Base-by-base conservation (phyloP, 2,797 vertebrate species). In the Acipenser ruthenus region DNA sequence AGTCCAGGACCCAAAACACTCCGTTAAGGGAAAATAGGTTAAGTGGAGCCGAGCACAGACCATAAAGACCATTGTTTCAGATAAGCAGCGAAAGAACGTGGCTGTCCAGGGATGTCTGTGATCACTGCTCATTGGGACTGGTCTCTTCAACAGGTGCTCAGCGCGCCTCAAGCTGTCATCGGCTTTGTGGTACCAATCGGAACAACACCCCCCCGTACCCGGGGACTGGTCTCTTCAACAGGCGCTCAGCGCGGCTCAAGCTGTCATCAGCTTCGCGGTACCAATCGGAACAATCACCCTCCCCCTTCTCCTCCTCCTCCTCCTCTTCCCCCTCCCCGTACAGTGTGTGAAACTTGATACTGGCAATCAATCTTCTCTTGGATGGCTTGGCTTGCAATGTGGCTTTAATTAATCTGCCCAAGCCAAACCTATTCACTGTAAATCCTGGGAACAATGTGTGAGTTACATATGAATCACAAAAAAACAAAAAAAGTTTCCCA, bases 281-380 rank as follows among this genome's bases (percentile, higher is more conserved):
- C 18, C 18, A 18, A 18, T 18, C 18, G 18, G 15, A 18, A 18
- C 18, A 18, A 18, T 1, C 18, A 18, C 18, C 18, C 18, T 18
- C 18, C 55, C 2, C 55, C 55, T 12, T 7, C 55, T n/a, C 11
- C 55, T 12, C 6, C 13, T 7, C 49, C 49, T 50, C 6, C 56
- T 10, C 48, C 8, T 10, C n/a, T 51, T 18, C 15, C 9, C 10
- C 9, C 5, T 12, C 77, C 81, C 75, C 68, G 67, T 74, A 58
- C 55, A n/a, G 62, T 74, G 74, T 69, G 69, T 73, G 67, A 86
- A 88, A 89, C 84, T 79, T 82, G 83, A 90, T 88, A 83, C 77
- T 82, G 83, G 85, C 86, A 82, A 89, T 90, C 85, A 89, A 89
- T 88, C 87, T 87, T 84, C 79, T 69, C 85, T 84, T 76, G 81